Evolutionary conservation across 2,888 invertebrate species (phyloP), one percentile per base, ranked within the genome.

Genomic region (Callimorpha dominula): DNA sequence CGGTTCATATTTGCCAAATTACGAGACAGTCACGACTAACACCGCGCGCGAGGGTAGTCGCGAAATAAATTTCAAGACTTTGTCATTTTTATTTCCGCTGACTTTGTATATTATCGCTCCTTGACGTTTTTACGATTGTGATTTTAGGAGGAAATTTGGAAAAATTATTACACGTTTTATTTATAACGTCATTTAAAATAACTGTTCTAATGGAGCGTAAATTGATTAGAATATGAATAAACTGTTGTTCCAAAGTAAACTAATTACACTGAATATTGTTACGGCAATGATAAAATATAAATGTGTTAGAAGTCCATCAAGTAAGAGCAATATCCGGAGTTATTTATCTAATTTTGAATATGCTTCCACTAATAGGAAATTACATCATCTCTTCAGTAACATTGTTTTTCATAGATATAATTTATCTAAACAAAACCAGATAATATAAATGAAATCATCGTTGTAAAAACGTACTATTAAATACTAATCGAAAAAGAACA

Each of bases 81-180:
- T 72, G 72, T 73, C 72, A 81, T 82, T 81, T 78, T 81, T 75
- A 74, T 81, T 82, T 80, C 72, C 72, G 63, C 73, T 69, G 64
- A 67, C 62, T 80, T 67, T 40, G 66, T 80, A 65, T 77, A 68
- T 70, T 67, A 79, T 70, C 68, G 54, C 54, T 60, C 40, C 57
- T 70, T 68, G 65, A 73, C 12, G 64, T 54, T 68, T 81, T 54
- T 70, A 65, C 15, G 66, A 40, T 40, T 66, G 73, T 73, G 62
- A 69, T 73, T 73, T 72, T 70, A 54, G 54, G 57, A 75, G 50
- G 65, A 64, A 42, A 70, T 54, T 70, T 70, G 20, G 54, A 31
- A 42, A 65, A 70, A 65, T 12, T 49, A 42, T 64, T 70, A 70
- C 20, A 64, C 52, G 40, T 31, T 46, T 64, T 40, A 65, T 70